These are phyloP conservation scores for Ailurus styani DNA, from an alignment of 2,113 vertebrate species.

Conservation along the genomic window DNA sequence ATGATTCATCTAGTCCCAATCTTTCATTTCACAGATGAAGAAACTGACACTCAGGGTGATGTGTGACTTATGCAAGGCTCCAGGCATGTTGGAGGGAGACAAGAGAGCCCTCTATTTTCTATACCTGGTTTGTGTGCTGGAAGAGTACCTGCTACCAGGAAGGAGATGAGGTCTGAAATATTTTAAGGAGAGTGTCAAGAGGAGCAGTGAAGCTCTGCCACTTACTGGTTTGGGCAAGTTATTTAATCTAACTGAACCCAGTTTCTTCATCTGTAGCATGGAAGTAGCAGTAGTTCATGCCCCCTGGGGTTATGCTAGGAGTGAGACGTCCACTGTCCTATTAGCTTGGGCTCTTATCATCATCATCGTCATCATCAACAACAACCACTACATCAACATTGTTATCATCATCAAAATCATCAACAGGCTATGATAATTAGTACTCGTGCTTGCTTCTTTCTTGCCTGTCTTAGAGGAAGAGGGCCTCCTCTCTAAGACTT, in stretches of 20 bases:
- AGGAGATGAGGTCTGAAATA: background rate
- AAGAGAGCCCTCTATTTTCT: background rate
- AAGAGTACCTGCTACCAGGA: background rate
- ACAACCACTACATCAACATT: too few relatives aligned
- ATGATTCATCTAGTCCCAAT: background rate
- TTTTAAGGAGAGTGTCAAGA: background rate
- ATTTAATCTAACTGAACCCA: background rate
- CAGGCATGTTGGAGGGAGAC: background rate
- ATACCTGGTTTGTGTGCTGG: background rate
- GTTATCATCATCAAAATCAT: too few relatives aligned
- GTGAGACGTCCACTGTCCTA: background rate
- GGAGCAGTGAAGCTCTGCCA: background rate
- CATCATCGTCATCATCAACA: background rate
- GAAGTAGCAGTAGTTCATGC: background rate
- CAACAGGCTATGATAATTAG: background rate
- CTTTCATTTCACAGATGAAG: background rate
- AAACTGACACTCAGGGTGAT: background rate
- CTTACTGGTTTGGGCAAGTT: background rate
- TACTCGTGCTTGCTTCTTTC: background rate
- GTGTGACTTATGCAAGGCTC: fast-evolving
- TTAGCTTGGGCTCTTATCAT: background rate
- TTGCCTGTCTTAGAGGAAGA: background rate
- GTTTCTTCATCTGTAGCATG: background rate
- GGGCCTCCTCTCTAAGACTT: background rate
- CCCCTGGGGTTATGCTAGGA: background rate